phyloP scores from a whole-genome alignment of 2,797 vertebrate species.

The Bryconaethiops microstoma region DNA sequence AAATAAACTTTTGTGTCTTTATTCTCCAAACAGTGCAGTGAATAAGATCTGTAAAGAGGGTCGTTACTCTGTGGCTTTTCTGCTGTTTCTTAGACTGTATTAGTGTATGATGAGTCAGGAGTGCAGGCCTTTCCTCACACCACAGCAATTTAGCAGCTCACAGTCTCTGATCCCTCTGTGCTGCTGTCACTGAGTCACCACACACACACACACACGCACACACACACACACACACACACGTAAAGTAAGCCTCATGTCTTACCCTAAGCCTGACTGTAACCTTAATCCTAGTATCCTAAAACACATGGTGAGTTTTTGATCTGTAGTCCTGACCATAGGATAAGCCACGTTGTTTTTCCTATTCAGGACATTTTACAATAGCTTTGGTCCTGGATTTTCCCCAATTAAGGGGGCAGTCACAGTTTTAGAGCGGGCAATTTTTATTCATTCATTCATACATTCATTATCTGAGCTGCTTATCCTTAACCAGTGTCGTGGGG shows the following conservation, averaged over 20 bases:
- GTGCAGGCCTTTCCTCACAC: neutral
- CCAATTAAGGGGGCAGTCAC: too few species aligned
- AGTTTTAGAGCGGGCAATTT: too few species aligned
- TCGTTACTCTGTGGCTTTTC: neutral
- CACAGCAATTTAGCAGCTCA: slow-evolving; percentile 4
- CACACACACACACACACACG: slow-evolving; percentile 1
- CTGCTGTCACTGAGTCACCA: neutral
- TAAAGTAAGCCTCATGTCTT: neutral
- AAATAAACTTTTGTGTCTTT: too few species aligned
- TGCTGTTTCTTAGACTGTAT: neutral
- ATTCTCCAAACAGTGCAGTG: neutral
- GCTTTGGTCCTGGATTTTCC: too few species aligned
- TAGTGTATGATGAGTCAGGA: slow-evolving; percentile 1
- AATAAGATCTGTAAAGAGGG: neutral
- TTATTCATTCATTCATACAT: too few species aligned
- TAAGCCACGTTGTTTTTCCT: too few species aligned
- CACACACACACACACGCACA: neutral
- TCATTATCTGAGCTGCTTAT: too few species aligned
- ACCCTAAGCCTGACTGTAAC: neutral
- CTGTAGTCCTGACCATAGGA: too few species aligned
- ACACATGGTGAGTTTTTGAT: too few species aligned
- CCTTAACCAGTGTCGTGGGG: too few species aligned
- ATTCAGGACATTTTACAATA: neutral
- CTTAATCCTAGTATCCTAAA: too few species aligned
- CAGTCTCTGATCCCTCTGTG: slow-evolving; percentile 1